Evolutionary conservation across 2,797 vertebrate species (phyloP).

Genomic region (Cyclura pinguis): DNA sequence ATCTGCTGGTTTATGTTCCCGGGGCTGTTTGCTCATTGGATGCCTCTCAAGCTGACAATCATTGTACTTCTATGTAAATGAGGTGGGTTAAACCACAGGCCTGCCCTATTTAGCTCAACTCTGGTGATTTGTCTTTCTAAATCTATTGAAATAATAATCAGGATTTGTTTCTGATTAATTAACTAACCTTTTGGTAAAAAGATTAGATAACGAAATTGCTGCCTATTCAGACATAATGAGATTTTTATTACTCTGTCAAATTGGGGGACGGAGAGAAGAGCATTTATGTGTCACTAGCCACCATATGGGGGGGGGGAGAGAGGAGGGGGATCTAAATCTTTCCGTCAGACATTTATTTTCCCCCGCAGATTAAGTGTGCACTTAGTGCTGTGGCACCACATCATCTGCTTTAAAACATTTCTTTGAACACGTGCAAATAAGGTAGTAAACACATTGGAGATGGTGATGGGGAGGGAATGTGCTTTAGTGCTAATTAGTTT

Average conservation of each 20-base stretch:
- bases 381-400: slow-evolving; percentile 38
- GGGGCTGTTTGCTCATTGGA: slow-evolving; percentile 74
- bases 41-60: slow-evolving; percentile 73
- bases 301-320: slow-evolving; percentile 58
- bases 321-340: slow-evolving; percentile 71
- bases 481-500: slow-evolving; percentile 68
- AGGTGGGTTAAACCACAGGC: slow-evolving; percentile 82
- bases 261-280: slow-evolving; percentile 55
- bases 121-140: slow-evolving; percentile 84
- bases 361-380: slow-evolving; percentile 50
- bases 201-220: slow-evolving; percentile 86
- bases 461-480: background rate
- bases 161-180: slow-evolving; percentile 87
- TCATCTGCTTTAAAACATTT: slow-evolving; percentile 55
- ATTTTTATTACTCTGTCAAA: slow-evolving; percentile 86
- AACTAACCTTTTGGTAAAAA: slow-evolving; percentile 86
- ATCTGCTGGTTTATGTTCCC: slow-evolving; percentile 84
- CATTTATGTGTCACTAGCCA: slow-evolving; percentile 77
- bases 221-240: slow-evolving; percentile 86
- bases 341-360: slow-evolving; percentile 65
- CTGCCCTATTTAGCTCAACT: slow-evolving; percentile 81
- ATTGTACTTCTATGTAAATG: slow-evolving; percentile 78
- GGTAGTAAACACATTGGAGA: slow-evolving; percentile 64
- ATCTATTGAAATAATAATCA: slow-evolving; percentile 85
- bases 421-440: slow-evolving; percentile 70